A percentile compares a stretch with the other conserved stretches of the same genome.
These are phyloP conservation scores for Tenthredo livida DNA, from an alignment of 2,888 invertebrate species.

Conservation along the genomic window DNA sequence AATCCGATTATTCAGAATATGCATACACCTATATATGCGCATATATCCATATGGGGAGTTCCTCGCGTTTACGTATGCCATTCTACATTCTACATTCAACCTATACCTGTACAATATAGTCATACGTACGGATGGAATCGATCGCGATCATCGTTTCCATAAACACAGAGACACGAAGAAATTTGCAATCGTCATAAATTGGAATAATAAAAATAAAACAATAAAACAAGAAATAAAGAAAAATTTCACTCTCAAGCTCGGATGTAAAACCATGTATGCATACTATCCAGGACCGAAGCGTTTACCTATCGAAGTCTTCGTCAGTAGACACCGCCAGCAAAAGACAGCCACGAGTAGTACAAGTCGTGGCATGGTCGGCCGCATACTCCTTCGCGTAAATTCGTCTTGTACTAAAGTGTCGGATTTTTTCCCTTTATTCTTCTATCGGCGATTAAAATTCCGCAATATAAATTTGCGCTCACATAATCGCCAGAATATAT, in stretches of 20 bases:
- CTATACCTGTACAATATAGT: background rate
- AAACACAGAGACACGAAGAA: background rate
- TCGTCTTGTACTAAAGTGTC: no score
- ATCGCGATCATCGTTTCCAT: conserved; percentile 6
- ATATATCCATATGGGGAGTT: background rate
- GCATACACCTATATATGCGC: background rate
- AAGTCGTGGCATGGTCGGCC: conserved; percentile 73
- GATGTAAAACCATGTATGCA: background rate
- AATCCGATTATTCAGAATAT: conserved; percentile 44
- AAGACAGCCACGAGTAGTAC: conserved; percentile 70
- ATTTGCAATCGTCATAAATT: background rate
- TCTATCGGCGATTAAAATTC: background rate
- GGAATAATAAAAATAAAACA: background rate
- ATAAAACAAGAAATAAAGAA: background rate
- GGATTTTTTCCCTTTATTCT: background rate
- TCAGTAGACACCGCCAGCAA: conserved; percentile 60
- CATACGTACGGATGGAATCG: background rate
- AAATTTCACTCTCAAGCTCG: background rate
- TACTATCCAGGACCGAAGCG: background rate
- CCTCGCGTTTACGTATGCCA: background rate
- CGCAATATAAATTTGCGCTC: background rate
- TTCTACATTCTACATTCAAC: background rate
- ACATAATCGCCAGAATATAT: conserved; percentile 6
- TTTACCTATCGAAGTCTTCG: conserved; percentile 56
- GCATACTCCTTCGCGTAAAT: background rate